These are phyloP conservation scores for Chrysopilus asiliformis DNA, from an alignment of 2,888 invertebrate genomes.

Conservation along the genomic window DNA sequence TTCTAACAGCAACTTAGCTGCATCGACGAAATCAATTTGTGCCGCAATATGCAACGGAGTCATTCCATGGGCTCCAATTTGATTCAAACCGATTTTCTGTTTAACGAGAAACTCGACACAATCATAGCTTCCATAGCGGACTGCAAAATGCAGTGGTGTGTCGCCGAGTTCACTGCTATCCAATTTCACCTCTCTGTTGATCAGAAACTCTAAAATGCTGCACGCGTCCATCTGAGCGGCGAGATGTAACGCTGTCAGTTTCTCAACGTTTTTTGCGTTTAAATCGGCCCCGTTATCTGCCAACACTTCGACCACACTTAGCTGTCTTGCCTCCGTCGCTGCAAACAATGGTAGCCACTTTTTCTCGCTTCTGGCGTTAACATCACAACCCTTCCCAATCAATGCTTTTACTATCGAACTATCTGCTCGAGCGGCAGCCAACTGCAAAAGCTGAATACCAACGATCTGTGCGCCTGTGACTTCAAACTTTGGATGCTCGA, in stretches of 20 bases:
- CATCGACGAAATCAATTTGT: background rate
- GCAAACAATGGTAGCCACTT: too few relatives aligned
- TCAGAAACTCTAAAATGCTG: background rate
- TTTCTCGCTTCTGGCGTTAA: too few relatives aligned
- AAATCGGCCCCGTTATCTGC: background rate
- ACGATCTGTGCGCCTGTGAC: too few relatives aligned
- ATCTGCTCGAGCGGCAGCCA: too few relatives aligned
- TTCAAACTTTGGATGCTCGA: too few relatives aligned
- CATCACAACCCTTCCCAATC: too few relatives aligned
- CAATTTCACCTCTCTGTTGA: too few relatives aligned
- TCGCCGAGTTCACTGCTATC: background rate
- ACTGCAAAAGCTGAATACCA: too few relatives aligned
- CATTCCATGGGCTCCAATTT: background rate
- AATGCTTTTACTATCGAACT: too few relatives aligned
- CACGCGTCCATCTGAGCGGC: background rate
- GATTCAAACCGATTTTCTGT: background rate
- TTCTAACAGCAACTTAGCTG: background rate
- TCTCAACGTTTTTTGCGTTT: constrained; percentile 2
- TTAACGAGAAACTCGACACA: background rate
- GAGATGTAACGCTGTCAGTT: background rate
- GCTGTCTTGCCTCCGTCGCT: too few relatives aligned
- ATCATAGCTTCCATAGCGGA: background rate
- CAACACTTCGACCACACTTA: background rate
- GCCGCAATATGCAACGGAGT: background rate
- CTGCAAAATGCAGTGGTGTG: background rate